A percentile compares a stretch with the other conserved stretches of the same genome.
Evolutionary conservation across 2,113 vertebrate genomes (phyloP).

Genomic region (Aplodontia rufa): DNA sequence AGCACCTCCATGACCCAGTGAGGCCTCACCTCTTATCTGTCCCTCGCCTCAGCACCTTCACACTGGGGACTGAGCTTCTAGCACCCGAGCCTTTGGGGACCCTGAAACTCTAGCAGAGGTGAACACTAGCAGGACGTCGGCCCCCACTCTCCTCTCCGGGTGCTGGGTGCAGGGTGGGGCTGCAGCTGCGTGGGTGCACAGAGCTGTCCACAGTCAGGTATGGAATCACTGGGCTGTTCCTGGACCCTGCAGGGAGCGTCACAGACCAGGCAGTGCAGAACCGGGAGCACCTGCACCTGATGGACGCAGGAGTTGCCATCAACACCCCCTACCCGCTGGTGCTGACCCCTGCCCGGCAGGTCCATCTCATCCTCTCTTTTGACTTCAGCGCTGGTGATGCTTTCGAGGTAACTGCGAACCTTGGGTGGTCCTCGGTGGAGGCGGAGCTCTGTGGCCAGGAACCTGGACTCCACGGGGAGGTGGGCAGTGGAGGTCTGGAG

Average conservation of each 20-base stretch:
- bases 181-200: not conserved
- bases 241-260: constrained; percentile 5
- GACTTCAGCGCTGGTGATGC: constrained; percentile 81
- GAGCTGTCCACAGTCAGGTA: not conserved
- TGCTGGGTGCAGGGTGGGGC: not conserved
- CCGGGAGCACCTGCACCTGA: constrained; percentile 29
- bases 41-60: no score
- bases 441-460: no score
- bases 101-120: not conserved
- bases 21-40: not conserved
- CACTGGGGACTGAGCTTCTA: not conserved
- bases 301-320: constrained; percentile 80
- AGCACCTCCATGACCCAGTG: not conserved
- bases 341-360: constrained; percentile 45
- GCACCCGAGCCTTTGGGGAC: not conserved
- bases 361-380: constrained; percentile 81
- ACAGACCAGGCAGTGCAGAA: not conserved
- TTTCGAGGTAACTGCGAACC: constrained; percentile 80
- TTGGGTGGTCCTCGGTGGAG: no score
- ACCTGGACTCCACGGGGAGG: no score
- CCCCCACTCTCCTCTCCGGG: not conserved
- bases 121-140: not conserved
- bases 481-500: no score
- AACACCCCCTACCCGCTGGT: constrained; percentile 79
- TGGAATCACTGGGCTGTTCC: not conserved